These are phyloP conservation scores for Camelus dromedarius DNA, from an alignment of 2,113 vertebrate species.

Conservation along the genomic window DNA sequence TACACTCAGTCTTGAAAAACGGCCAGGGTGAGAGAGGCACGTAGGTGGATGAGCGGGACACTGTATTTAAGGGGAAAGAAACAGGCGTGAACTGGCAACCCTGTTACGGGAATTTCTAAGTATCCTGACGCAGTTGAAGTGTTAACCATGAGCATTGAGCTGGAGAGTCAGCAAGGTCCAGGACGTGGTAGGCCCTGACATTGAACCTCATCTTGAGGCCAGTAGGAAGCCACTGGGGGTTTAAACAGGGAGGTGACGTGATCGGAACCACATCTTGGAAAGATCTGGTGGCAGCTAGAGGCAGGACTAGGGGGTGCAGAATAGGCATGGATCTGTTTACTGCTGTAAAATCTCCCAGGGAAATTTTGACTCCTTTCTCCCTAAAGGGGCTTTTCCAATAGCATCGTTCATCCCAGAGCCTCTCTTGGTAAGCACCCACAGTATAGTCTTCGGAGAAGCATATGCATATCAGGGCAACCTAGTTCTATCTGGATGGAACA, in stretches of 20 bases:
- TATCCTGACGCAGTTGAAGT: neutral
- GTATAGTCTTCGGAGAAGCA: neutral
- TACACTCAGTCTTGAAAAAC: neutral
- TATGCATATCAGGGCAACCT: neutral
- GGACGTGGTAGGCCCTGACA: neutral
- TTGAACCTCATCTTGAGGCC: neutral
- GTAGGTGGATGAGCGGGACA: neutral
- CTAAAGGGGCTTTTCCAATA: neutral
- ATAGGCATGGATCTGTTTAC: neutral
- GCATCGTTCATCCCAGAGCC: neutral
- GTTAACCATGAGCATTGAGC: neutral
- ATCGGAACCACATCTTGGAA: neutral
- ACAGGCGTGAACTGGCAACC: neutral
- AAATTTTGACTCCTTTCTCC: neutral
- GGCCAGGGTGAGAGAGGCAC: neutral
- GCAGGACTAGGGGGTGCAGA: neutral
- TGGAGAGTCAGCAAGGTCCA: neutral
- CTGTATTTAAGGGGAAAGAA: neutral
- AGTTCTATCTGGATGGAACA: neutral
- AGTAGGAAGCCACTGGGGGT: neutral
- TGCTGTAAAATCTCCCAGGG: neutral
- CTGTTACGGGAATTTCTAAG: neutral
- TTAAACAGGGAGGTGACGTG: neutral
- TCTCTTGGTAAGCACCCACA: neutral
- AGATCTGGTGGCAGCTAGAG: neutral